Evolutionary conservation across 2,888 invertebrate species (phyloP), one percentile per base, ranked within the genome.

Genomic region (Toxonevra muliebris): DNA sequence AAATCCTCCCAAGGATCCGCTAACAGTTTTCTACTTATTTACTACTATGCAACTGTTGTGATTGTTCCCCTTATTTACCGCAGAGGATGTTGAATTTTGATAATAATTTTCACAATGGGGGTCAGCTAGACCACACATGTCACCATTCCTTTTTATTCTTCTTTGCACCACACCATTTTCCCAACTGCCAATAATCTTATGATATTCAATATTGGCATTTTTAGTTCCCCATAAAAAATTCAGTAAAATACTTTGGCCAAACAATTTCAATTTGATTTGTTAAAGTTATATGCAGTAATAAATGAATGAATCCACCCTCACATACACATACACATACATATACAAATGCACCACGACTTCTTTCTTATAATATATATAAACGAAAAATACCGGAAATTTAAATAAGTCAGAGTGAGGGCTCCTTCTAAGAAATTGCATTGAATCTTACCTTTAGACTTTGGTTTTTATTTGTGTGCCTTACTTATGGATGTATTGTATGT

Each of bases 241-340:
- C 50, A 59, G 53, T 60, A 60, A 60, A 67, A 69, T 62, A 52
- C 59, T 66, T 66, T 69, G 71, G 65, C 79, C 76, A 71, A 76
- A 76, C 74, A 80, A 81, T 82, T 80, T 80, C 82, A 80, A 78
- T 80, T 80, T 76, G 79, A 77, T 79, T 82, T 76, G 73, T 74
- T 74, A 74, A 72, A 73, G 70, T 73, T 45, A 52, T 20, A 53
- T 30, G 57, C 54, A 65, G 65, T 69, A 61, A 67, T 63, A 52
- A 53, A 66, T 13, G 12, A 62, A 62, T 58, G 8, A 15, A 50
- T 55, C 30, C 63, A 62, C 42, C 62, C 68, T 59, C 58, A 53
- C 68, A 66, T 17, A 43, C 20, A 45, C 30, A 42, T 63, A 66
- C 13, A 53, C 54, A 61, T 30, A 65, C 66, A 65, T 42, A 48